These are phyloP conservation scores for Conistra vaccinii DNA, from an alignment of 2,888 invertebrate species.

Conservation along the genomic window DNA sequence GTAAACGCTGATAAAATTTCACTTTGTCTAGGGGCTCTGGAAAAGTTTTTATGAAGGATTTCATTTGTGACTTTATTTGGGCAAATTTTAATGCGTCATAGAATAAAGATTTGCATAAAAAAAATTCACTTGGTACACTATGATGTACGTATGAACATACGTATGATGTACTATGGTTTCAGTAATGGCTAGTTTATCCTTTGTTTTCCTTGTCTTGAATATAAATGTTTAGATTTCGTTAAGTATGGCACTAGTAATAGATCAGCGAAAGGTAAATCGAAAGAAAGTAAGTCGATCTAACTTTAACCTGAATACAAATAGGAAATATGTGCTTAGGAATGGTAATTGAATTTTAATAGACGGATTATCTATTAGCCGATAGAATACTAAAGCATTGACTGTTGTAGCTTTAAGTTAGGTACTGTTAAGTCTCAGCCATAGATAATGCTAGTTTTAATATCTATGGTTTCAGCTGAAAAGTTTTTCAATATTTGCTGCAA, in stretches of 20 bases:
- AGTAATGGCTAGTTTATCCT: background rate
- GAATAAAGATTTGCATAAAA: background rate
- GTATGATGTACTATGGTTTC: too few species aligned
- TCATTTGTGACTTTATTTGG: background rate
- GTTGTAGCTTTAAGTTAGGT: too few species aligned
- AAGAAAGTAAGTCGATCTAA: slow-evolving; percentile 52
- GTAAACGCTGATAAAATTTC: background rate
- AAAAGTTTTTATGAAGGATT: background rate
- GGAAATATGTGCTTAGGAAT: slow-evolving; percentile 38
- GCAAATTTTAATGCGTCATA: background rate
- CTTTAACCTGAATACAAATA: slow-evolving; percentile 56
- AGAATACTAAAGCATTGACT: background rate
- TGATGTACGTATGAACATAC: too few species aligned
- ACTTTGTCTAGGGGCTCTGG: background rate
- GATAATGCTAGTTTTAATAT: too few species aligned
- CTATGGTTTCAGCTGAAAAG: background rate
- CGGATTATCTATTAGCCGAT: slow-evolving; percentile 17
- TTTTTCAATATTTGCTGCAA: background rate
- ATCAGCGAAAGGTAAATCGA: slow-evolving; percentile 39
- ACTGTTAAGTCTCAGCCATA: background rate
- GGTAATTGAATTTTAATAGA: slow-evolving; percentile 44
- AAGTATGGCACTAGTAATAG: slow-evolving; percentile 38
- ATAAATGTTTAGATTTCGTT: slow-evolving; percentile 15
- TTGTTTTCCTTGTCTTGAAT: slow-evolving; percentile 2
- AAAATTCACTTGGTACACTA: too few species aligned